Evolutionary conservation across 1,140 invertebrate species (phyloP), one percentile per base, ranked within the genome.

Genomic region (Bathynomus jamesi): DNA sequence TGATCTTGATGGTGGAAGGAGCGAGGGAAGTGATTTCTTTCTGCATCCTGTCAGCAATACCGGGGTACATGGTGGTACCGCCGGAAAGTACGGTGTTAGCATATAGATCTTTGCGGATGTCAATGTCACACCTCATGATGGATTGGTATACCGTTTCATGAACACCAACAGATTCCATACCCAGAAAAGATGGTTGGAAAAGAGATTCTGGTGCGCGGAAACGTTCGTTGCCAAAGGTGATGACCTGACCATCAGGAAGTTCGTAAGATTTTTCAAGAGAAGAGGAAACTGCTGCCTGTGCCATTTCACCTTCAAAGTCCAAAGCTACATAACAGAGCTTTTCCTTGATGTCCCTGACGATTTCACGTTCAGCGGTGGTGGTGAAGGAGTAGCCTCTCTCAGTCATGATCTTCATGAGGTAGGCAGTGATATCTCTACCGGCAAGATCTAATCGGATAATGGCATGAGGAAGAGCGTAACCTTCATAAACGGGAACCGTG

Each of bases 71-170:
- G n/a, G n/a, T n/a, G n/a, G n/a, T n/a, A n/a, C n/a, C n/a, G n/a
- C n/a, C n/a, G n/a, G n/a, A n/a, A n/a, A n/a, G n/a, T n/a, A n/a
- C n/a, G n/a, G n/a, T n/a, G n/a, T n/a, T n/a, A n/a, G n/a, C n/a
- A n/a, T n/a, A n/a, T n/a, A n/a, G n/a, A n/a, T n/a, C n/a, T n/a
- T n/a, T n/a, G n/a, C n/a, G n/a, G n/a, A n/a, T n/a, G n/a, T n/a
- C n/a, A n/a, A n/a, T n/a, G n/a, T n/a, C n/a, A n/a, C n/a, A 92
- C 84, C 91, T 92, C 90, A 92, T 91, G 86, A 93, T 93, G 77
- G 90, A 91, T 84, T 92, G 92, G 88, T 90, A 94, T 70, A 90
- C 89, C 78, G 91, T 92, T 81, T 92, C 91, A 70, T 28, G 69
- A 83, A n/a, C n/a, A n/a, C n/a, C n/a, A n/a, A n/a, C n/a, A n/a